Base-by-base conservation (phyloP, 2,888 invertebrate genomes). In the Pyrocoelia pectoralis region DNA sequence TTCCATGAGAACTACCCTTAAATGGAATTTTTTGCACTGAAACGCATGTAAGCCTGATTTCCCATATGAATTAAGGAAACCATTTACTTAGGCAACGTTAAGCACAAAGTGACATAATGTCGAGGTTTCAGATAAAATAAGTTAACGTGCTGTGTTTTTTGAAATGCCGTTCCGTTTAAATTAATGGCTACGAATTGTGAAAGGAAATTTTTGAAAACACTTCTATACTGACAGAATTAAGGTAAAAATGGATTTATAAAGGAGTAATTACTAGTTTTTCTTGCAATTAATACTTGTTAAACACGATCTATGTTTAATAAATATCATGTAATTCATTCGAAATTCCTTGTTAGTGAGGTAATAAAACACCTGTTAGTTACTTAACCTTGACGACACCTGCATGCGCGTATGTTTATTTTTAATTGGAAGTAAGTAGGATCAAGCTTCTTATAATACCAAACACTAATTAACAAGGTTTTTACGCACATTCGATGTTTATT, bases 321-420 rank as follows among this genome's bases (percentile, higher is more conserved):
- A 53, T 53, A 41, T 41, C 41, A 17, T 38, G 13, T 53, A 53
- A 53, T 53, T 40, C 18, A 53, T 19, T 17, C 9, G 18, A 24
- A 41, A 53, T 40, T 9, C 53, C 41, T 17, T 46, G 46, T 46
- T 17, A 15, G 46, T 46, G 15, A 46, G 14, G 46, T 46, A 46
- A 29, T 14, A 18, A 52, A 43, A 55, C 55, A 55, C 55, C 55
- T 55, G 55, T 55, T 46, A 46, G 14, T 9, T 54, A 24, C 41
- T 55, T 55, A 55, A 28, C 55, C 55, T 55, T 55, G 46, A 43
- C 33, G 46, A 55, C 55, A 55, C 55, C 55, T 55, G 55, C 43
- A 24, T 41, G 43, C 46, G 19, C 13, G 54, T 33, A n/a, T 33
- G n/a, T 17, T 38, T 52, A 38, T 52, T 46, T 46, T 46, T 46